Evolutionary conservation across 2,113 vertebrate species (phyloP).

Genomic region (Crotalus helleri): DNA sequence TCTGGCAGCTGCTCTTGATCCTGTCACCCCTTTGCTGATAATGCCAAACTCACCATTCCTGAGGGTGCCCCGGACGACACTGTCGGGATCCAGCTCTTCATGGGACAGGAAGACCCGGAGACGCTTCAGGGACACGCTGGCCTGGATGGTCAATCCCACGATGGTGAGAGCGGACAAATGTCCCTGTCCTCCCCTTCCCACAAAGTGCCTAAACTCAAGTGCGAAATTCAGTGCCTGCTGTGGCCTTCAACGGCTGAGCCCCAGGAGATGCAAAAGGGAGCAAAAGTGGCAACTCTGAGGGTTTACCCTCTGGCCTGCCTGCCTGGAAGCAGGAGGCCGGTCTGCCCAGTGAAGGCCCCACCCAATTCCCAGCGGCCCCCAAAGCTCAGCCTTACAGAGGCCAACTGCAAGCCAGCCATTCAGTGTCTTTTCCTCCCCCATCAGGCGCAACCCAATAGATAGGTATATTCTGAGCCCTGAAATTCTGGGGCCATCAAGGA

Average conservation of each 20-base stretch:
- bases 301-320: no score
- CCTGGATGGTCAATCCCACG: conserved; percentile 63
- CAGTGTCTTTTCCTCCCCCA: no score
- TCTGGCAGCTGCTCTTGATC: background rate
- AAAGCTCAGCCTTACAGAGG: no score
- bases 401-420: no score
- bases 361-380: no score
- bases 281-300: no score
- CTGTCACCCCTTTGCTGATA: background rate
- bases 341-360: no score
- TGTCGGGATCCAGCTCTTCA: conserved; percentile 86
- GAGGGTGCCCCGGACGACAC: conserved; percentile 69
- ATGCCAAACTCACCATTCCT: conserved; percentile 62
- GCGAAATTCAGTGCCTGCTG: no score
- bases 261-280: no score
- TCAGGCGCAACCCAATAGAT: background rate
- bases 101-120: conserved; percentile 91
- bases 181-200: background rate
- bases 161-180: background rate
- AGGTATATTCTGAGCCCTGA: background rate
- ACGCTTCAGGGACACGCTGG: conserved; percentile 91
- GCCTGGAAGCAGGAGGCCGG: no score
- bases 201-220: no score
- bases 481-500: background rate
- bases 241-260: no score